These are phyloP conservation scores for Saguinus imperator DNA, from an alignment of 2,113 vertebrate species.

Conservation along the genomic window DNA sequence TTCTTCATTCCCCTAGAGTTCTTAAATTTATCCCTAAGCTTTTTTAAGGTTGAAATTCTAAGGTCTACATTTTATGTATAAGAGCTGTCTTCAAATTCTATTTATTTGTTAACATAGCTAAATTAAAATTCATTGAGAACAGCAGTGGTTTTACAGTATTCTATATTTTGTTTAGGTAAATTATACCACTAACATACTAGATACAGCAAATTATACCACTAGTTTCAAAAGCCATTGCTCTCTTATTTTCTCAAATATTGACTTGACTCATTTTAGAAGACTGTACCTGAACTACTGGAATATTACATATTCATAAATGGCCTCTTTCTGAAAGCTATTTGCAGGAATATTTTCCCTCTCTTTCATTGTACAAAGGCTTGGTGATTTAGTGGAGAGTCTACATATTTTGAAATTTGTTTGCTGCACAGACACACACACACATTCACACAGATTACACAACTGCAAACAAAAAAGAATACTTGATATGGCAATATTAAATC, in stretches of 20 bases:
- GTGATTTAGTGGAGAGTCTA: not conserved
- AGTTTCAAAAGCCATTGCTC: not conserved
- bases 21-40: not conserved
- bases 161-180: not conserved
- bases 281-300: not conserved
- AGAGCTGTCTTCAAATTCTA: not conserved
- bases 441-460: not conserved
- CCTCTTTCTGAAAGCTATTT: constrained; percentile 14
- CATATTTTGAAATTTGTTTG: not conserved
- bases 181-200: not conserved
- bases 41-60: not conserved
- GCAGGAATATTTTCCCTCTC: not conserved
- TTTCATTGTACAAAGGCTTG: not conserved
- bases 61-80: not conserved
- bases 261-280: not conserved
- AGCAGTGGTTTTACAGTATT: not conserved
- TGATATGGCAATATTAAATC: not conserved
- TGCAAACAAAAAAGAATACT: not conserved
- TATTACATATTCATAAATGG: not conserved
- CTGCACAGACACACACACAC: not conserved
- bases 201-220: not conserved
- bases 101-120: not conserved
- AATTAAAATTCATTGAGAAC: not conserved
- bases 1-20: not conserved
- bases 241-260: not conserved